phyloP scores from a whole-genome alignment of 2,888 invertebrate genomes.

The Acanthosoma haemorrhoidale region DNA sequence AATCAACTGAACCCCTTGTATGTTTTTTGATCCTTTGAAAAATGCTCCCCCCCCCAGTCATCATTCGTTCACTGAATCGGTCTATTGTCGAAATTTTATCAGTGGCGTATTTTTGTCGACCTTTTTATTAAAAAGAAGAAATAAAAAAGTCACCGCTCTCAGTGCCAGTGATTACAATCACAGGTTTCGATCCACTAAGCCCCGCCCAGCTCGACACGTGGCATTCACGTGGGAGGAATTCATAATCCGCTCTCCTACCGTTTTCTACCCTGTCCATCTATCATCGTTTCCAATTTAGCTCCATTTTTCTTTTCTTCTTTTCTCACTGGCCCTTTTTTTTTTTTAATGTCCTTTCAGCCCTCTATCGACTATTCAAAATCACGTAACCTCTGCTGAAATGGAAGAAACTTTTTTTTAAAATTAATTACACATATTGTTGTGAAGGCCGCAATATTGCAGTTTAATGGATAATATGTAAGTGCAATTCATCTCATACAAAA shows the following conservation, averaged over 20 bases:
- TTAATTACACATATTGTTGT: too few relatives aligned
- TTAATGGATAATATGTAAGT: too few relatives aligned
- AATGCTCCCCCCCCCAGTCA: not conserved
- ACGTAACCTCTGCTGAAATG: not conserved
- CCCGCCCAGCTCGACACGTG: not conserved
- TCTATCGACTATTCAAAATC: constrained; percentile 1
- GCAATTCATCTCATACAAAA: too few relatives aligned
- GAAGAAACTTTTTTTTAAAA: not conserved
- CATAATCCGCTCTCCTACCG: not conserved
- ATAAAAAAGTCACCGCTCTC: not conserved
- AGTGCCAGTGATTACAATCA: not conserved
- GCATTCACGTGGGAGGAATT: constrained; percentile 2
- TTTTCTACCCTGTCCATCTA: too few relatives aligned
- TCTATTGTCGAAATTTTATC: too few relatives aligned
- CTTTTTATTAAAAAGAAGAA: not conserved
- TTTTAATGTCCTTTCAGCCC: not conserved
- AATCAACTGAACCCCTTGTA: not conserved
- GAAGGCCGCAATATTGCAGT: too few relatives aligned
- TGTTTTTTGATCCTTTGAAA: not conserved
- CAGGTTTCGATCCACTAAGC: constrained; percentile 3
- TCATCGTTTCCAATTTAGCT: constrained; percentile 7
- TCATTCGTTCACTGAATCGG: not conserved
- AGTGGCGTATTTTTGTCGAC: not conserved
- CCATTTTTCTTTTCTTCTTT: not conserved
- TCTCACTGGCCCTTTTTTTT: too few relatives aligned